These are phyloP conservation scores for Magallana angulata DNA, from an alignment of 1,140 invertebrate genomes.

Conservation along the genomic window DNA sequence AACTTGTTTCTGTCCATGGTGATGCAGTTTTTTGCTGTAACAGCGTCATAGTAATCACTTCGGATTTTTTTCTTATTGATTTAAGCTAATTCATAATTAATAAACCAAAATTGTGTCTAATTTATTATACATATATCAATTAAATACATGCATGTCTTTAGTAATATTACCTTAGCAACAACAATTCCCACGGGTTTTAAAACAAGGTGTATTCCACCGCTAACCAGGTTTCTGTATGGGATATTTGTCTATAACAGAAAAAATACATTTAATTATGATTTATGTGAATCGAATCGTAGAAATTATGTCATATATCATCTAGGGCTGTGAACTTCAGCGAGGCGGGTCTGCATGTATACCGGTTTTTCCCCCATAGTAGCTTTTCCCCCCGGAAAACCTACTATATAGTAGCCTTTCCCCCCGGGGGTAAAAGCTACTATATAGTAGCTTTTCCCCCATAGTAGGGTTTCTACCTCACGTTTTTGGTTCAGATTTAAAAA, in stretches of 20 bases:
- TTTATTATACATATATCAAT: background rate
- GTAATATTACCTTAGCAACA: background rate
- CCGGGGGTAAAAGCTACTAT: too few relatives aligned
- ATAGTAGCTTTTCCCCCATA: too few relatives aligned
- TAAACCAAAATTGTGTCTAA: background rate
- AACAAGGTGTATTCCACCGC: background rate
- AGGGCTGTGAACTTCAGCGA: too few relatives aligned
- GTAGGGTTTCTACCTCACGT: too few relatives aligned
- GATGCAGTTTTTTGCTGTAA: background rate
- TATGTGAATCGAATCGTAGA: too few relatives aligned
- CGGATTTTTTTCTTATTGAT: background rate
- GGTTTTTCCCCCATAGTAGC: too few relatives aligned
- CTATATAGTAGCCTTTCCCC: too few relatives aligned
- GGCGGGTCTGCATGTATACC: too few relatives aligned
- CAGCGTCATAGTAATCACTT: background rate
- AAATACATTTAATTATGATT: background rate
- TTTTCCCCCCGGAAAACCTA: too few relatives aligned
- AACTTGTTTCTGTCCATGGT: conserved; percentile 33
- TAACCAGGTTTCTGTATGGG: conserved; percentile 15
- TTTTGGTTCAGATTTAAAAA: too few relatives aligned
- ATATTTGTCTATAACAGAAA: conserved; percentile 12
- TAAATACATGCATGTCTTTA: too few relatives aligned
- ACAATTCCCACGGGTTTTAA: conserved; percentile 2
- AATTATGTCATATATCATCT: too few relatives aligned
- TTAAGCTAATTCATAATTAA: background rate